These are phyloP conservation scores for Drosophila ercepeae DNA, from an alignment of 1,140 invertebrate species.

Conservation along the genomic window DNA sequence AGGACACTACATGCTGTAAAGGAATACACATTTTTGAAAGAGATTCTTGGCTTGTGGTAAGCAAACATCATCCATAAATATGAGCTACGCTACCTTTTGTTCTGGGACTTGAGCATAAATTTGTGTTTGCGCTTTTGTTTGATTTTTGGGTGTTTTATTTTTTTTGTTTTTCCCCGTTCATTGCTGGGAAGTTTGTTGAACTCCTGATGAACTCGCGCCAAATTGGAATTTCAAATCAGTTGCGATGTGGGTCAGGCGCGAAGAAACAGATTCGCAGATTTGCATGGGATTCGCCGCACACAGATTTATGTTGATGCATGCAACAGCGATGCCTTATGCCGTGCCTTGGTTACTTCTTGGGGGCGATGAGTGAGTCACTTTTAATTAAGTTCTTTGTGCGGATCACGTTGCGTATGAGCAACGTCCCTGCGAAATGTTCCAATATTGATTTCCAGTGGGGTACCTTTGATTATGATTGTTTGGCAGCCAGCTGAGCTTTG, in stretches of 20 bases:
- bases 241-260: conserved; percentile 35
- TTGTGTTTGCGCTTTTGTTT: conserved; percentile 17
- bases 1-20: not conserved
- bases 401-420: conserved; percentile 52
- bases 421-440: not conserved
- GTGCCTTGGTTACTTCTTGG: not conserved
- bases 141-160: conserved; percentile 8
- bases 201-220: conserved; percentile 30
- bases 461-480: conserved; percentile 29
- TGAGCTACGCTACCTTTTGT: conserved; percentile 33
- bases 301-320: conserved; percentile 43
- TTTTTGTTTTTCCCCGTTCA: not conserved
- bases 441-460: conserved; percentile 41
- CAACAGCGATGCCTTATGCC: conserved; percentile 6
- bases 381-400: conserved; percentile 35
- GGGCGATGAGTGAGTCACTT: conserved; percentile 35
- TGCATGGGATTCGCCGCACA: conserved; percentile 31
- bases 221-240: conserved; percentile 46
- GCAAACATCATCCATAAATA: conserved; percentile 33
- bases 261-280: conserved; percentile 28
- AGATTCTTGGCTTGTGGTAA: conserved; percentile 8
- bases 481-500: conserved; percentile 1
- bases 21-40: not conserved
- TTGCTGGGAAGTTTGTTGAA: conserved; percentile 34
- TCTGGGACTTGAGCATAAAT: conserved; percentile 31